phyloP scores from a whole-genome alignment of 2,888 invertebrate genomes.

The Coelinius sp. region DNA sequence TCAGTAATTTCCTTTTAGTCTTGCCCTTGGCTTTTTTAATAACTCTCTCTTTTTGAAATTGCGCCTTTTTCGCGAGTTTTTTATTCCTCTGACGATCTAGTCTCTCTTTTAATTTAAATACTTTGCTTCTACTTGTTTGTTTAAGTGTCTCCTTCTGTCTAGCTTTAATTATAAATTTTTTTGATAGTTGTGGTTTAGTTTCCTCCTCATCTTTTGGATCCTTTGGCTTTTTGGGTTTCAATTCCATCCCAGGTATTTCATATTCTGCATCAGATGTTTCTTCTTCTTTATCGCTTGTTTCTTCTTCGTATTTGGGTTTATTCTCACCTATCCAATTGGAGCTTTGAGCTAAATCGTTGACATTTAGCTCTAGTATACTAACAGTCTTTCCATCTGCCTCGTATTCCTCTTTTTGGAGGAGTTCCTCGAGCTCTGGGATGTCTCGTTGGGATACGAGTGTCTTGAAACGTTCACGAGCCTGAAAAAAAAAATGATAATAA shows the following conservation, averaged over 20 bases:
- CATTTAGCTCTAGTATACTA: conserved; percentile 82
- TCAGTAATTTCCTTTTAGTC: conserved; percentile 73
- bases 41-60: conserved; percentile 41
- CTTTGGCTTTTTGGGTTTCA: conserved; percentile 56
- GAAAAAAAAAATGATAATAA: conserved; percentile 25
- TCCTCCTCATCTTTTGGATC: conserved; percentile 44
- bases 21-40: conserved; percentile 37
- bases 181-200: conserved; percentile 68
- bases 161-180: conserved; percentile 80
- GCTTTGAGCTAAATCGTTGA: conserved; percentile 79
- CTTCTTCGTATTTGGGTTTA: conserved; percentile 68
- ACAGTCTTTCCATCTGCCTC: conserved; percentile 85
- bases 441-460: conserved; percentile 81
- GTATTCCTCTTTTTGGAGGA: conserved; percentile 78
- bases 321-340: conserved; percentile 83
- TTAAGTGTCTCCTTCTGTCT: conserved; percentile 81
- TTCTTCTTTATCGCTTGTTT: conserved; percentile 65
- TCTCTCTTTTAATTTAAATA: conserved; percentile 82
- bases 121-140: conserved; percentile 83
- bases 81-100: conserved; percentile 74
- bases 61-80: conserved; percentile 40
- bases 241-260: conserved; percentile 72
- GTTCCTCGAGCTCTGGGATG: conserved; percentile 79
- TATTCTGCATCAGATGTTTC: conserved; percentile 59
- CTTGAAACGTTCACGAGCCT: conserved; percentile 80